These are phyloP conservation scores for Microtus richardsoni DNA, from an alignment of 2,113 vertebrate species.

Conservation along the genomic window DNA sequence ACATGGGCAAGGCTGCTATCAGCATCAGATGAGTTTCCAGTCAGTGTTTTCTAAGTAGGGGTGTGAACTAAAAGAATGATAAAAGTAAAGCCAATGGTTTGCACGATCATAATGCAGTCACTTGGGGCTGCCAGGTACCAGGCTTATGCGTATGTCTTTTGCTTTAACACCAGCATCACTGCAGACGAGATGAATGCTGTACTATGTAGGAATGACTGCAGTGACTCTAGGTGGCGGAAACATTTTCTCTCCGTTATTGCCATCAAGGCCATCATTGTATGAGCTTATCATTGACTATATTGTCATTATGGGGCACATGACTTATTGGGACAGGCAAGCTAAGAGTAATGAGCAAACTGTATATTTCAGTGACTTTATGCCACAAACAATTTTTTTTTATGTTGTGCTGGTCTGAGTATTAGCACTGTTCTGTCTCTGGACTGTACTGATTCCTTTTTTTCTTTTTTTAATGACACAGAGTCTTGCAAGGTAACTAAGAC, in stretches of 20 bases:
- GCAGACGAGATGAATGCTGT: not conserved
- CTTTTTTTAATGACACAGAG: not conserved
- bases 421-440: not conserved
- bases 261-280: no score
- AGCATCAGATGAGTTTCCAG: not conserved
- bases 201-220: fast-evolving
- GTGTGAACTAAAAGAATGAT: not conserved
- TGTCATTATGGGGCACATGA: not conserved
- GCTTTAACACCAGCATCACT: no score
- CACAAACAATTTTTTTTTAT: not conserved
- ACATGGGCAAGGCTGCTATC: not conserved
- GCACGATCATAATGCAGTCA: no score
- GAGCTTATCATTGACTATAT: no score
- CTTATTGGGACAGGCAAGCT: not conserved
- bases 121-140: fast-evolving
- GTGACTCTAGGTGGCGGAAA: not conserved
- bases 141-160: not conserved
- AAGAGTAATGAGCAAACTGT: not conserved
- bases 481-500: not conserved
- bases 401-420: not conserved
- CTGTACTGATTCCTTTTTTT: not conserved
- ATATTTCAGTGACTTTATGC: not conserved
- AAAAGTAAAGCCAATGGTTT: no score
- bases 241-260: no score
- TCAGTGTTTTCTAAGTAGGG: not conserved